Base-by-base conservation (phyloP, 2,888 invertebrate species). In the Colletes collaris region DNA sequence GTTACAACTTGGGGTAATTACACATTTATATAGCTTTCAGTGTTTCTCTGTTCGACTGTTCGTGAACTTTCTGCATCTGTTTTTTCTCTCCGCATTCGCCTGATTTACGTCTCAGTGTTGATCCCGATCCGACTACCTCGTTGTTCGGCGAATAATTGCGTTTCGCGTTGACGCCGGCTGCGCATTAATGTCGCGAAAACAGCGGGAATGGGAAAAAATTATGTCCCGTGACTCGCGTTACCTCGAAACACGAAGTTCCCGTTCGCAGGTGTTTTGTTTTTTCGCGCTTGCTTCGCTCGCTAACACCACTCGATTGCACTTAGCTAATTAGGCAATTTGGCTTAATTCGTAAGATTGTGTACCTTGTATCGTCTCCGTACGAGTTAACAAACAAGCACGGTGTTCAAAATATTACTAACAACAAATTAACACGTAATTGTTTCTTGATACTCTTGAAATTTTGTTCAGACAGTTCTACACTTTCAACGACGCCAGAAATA, bases 1-100 rank as follows among this genome's bases (percentile, higher is more conserved):
- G 85, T 79, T 56, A 72, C 84, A 81, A 75, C 76, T 58, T 71
- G 88, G 88, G 91, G 92, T 92, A 91, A 92, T 82, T 90, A 89
- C 85, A 88, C 77, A 75, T 85, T 86, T 76, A 84, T 79, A 68
- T 76, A 79, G 71, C 78, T 84, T 84, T 85, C 82, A 69, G 63
- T 83, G 81, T 83, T 79, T 68, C 44, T 46, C 44, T 46, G 27
- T 76, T 49, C 37, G 76, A 73, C 59, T 72, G 53, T 82, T 79
- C 50, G 67, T 59, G 53, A 75, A 78, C 71, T 70, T 71, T 80
- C 65, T 81, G 83, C 80, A 86, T 78, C 55, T 52, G 11, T 50
- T 2, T 0, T 72, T 13, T 65, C 53, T 53, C 13, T 59, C 4
- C 16, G 50, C 52, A 62, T 63, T 58, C 27, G 68, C 64, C 55